Percentiles rank a stretch among this genome's conserved stretches.
Conservation (phyloP, 2,113 vertebrate species). For the Bombycilla garrulus region DNA sequence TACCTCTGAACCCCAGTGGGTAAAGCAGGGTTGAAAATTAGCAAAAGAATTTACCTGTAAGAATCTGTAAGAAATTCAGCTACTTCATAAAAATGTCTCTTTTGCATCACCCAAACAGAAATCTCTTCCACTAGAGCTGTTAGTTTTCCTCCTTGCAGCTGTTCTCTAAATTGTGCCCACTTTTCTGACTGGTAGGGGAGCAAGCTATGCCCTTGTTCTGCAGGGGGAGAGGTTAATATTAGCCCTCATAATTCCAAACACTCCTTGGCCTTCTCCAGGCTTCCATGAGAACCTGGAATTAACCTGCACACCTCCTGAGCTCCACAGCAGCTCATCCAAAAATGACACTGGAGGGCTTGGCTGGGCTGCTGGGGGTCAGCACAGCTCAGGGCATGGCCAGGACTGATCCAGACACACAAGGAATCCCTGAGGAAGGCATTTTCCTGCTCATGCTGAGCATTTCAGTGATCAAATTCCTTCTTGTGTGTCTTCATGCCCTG, state of each 20-base stretch:
- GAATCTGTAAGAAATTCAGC: neutral
- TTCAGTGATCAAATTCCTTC: neutral
- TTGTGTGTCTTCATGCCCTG: fast-evolving
- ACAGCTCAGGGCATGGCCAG: neutral
- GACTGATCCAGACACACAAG: neutral
- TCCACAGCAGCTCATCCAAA: neutral
- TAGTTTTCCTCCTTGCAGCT: neutral
- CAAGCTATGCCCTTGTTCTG: neutral
- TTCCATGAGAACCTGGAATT: neutral
- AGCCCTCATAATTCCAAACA: neutral
- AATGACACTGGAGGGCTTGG: neutral
- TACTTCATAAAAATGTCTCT: neutral
- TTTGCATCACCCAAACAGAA: neutral
- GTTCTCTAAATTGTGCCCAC: neutral
- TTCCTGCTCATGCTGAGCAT: neutral
- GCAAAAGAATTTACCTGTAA: neutral
- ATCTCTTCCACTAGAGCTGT: neutral
- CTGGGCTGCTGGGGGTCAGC: neutral
- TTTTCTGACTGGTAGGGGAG: neutral
- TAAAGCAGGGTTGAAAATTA: neutral
- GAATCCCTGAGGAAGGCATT: neutral
- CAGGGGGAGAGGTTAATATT: neutral
- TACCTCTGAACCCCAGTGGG: neutral
- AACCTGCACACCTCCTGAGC: neutral
- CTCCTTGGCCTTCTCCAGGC: neutral